phyloP scores from a whole-genome alignment of 1,140 invertebrate species.

The Hylyphantes graminicola region DNA sequence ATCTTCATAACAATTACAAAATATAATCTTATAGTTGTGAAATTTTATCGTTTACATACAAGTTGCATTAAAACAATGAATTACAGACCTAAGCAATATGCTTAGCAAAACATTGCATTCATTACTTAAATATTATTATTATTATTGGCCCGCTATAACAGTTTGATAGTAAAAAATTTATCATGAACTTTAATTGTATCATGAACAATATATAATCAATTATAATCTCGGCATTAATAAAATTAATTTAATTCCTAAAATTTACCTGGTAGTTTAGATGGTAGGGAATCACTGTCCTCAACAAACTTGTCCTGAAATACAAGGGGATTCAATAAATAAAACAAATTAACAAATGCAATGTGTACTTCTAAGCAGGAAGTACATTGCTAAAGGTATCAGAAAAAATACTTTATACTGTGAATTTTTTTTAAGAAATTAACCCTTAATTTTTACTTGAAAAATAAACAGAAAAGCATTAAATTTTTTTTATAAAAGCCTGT shows the following conservation, averaged over 20 bases:
- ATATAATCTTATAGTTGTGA: background rate
- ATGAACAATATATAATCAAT: too few species aligned
- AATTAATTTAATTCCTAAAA: background rate
- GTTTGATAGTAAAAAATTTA: too few species aligned
- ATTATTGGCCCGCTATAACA: too few species aligned
- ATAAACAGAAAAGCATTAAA: too few species aligned
- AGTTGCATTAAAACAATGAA: background rate
- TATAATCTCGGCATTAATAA: background rate
- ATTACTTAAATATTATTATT: too few species aligned
- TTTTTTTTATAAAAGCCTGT: too few species aligned
- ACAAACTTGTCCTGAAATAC: slow-evolving; percentile 52
- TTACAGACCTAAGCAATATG: background rate
- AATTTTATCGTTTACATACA: background rate
- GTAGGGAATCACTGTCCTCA: slow-evolving; percentile 50
- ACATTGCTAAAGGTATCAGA: background rate
- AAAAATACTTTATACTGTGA: background rate
- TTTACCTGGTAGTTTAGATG: slow-evolving; percentile 53
- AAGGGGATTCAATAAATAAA: background rate
- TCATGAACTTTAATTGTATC: too few species aligned
- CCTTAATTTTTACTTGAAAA: too few species aligned
- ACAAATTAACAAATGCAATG: background rate
- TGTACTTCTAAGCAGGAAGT: background rate
- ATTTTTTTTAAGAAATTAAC: too few species aligned
- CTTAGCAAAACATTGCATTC: background rate
- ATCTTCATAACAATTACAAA: background rate